Conservation (phyloP, 1,140 invertebrate species). For the Temnothorax longispinosus region DNA sequence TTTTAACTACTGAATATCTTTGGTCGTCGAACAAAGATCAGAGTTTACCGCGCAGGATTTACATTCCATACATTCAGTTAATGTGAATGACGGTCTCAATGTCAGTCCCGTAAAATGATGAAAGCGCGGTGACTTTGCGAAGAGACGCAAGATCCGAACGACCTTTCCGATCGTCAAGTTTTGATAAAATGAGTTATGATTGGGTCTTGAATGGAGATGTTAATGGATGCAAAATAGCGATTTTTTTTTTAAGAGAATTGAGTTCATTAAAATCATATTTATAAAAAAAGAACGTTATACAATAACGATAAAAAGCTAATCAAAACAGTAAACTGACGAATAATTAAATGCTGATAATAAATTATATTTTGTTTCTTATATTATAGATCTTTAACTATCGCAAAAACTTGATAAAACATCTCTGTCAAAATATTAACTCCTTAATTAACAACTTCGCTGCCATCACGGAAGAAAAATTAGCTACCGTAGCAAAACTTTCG, state of each 20-base stretch:
- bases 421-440: too few species aligned
- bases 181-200: not conserved
- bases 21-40: constrained; percentile 3
- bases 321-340: not conserved
- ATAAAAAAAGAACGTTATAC: not conserved
- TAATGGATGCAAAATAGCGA: not conserved
- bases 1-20: constrained; percentile 7
- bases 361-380: not conserved
- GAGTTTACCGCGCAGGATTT: not conserved
- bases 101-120: not conserved
- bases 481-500: too few species aligned
- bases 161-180: not conserved
- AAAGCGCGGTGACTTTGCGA: not conserved
- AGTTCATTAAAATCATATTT: not conserved
- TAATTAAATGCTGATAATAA: not conserved
- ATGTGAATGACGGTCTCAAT: not conserved
- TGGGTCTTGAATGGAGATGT: not conserved
- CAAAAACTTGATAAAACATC: not conserved
- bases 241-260: not conserved
- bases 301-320: too few species aligned
- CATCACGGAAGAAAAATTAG: not conserved
- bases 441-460: not conserved
- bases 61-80: not conserved
- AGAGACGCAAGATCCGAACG: not conserved
- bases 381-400: not conserved